Evolutionary conservation across 2,888 invertebrate species (phyloP).

Genomic region (Eucriotettix oculatus): DNA sequence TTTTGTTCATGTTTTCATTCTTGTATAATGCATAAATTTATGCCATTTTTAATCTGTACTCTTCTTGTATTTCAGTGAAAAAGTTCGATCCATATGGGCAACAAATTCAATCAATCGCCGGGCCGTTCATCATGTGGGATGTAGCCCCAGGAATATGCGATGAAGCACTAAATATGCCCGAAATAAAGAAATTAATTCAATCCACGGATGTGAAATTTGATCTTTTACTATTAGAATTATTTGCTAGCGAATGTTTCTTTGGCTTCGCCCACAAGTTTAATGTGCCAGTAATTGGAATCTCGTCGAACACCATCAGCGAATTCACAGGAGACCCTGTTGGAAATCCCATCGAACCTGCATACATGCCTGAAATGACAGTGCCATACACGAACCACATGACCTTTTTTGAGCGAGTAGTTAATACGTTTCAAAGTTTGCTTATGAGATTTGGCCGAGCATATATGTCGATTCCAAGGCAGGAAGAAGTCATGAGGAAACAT

Average conservation of each 20-base stretch:
- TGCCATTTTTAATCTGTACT: too few species aligned
- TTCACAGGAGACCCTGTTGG: constrained; percentile 4
- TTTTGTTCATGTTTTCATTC: too few species aligned
- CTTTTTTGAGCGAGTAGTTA: constrained; percentile 9
- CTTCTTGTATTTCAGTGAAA: too few species aligned
- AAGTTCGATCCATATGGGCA: too few species aligned
- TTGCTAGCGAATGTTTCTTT: neutral
- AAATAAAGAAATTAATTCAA: too few species aligned
- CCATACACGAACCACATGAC: constrained; percentile 8
- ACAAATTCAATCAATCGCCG: too few species aligned
- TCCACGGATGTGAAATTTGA: too few species aligned
- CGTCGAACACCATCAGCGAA: neutral
- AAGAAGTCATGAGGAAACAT: constrained; percentile 8
- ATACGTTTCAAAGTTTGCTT: constrained; percentile 3
- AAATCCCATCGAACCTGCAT: constrained; percentile 8
- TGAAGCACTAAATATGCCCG: too few species aligned
- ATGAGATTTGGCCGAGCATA: neutral
- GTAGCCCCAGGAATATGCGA: too few species aligned
- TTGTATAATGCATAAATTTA: too few species aligned
- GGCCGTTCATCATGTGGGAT: too few species aligned
- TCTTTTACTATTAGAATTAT: too few species aligned
- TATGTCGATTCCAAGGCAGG: constrained; percentile 1
- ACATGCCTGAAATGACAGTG: constrained; percentile 2
- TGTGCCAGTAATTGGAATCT: neutral
- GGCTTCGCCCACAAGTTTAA: neutral